These are phyloP conservation scores for Pristionchus pacificus DNA, from an alignment of 1,140 invertebrate genomes.

Conservation along the genomic window DNA sequence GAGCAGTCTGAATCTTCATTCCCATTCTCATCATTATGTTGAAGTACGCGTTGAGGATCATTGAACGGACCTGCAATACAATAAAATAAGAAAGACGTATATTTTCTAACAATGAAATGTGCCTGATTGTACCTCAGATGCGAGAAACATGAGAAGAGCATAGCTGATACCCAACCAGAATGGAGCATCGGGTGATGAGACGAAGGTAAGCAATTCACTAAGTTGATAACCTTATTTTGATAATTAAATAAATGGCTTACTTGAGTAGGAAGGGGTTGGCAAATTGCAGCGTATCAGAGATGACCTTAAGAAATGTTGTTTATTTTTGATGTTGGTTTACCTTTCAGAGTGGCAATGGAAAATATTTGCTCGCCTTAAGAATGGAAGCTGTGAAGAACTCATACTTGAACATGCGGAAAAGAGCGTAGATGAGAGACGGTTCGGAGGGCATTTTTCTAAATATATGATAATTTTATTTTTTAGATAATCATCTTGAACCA, in stretches of 20 bases:
- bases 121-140: slow-evolving; percentile 16
- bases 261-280: slow-evolving; percentile 49
- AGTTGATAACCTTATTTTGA: not conserved
- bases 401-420: slow-evolving; percentile 43
- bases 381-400: slow-evolving; percentile 24
- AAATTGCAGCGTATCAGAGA: slow-evolving; percentile 50
- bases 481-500: too few relatives aligned
- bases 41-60: slow-evolving; percentile 82
- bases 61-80: slow-evolving; percentile 70
- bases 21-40: slow-evolving; percentile 84
- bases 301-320: slow-evolving; percentile 35
- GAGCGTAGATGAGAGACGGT: slow-evolving; percentile 41
- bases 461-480: not conserved
- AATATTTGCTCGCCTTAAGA: too few relatives aligned
- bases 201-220: slow-evolving; percentile 65
- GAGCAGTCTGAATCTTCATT: slow-evolving; percentile 79
- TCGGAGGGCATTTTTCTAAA: slow-evolving; percentile 1
- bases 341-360: not conserved
- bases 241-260: slow-evolving; percentile 20
- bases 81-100: not conserved
- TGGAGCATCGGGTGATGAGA: slow-evolving; percentile 10
- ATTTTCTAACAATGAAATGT: not conserved
- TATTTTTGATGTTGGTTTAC: not conserved
- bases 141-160: slow-evolving; percentile 26
- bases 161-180: slow-evolving; percentile 25